Conservation (phyloP, 2,797 vertebrate species). For the Halcyon chelicuti region DNA sequence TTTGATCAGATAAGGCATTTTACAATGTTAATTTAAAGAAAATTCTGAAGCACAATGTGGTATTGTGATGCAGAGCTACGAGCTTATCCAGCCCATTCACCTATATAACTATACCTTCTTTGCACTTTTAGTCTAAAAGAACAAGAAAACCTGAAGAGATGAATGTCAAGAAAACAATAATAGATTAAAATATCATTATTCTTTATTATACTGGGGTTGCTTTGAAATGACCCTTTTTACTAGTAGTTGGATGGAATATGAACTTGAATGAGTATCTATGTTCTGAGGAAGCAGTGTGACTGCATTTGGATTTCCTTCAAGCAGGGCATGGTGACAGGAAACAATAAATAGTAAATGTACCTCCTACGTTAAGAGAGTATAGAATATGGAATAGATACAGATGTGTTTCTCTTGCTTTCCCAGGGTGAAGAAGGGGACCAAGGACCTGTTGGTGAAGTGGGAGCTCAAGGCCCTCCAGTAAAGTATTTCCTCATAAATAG, state of each 20-base stretch:
- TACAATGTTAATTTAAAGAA: background rate
- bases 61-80: background rate
- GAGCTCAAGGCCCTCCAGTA: constrained; percentile 91
- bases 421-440: constrained; percentile 97
- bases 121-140: background rate
- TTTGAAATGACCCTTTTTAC: background rate
- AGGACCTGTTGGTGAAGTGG: constrained; percentile 88
- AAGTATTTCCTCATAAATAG: constrained; percentile 79
- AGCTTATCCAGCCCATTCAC: background rate
- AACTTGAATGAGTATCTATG: background rate
- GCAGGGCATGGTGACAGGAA: background rate
- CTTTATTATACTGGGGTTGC: background rate
- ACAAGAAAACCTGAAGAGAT: background rate
- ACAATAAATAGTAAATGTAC: background rate
- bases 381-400: background rate
- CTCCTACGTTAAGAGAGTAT: background rate
- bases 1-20: background rate
- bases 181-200: background rate
- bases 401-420: background rate
- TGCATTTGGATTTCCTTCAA: background rate
- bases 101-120: background rate
- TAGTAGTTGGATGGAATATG: background rate
- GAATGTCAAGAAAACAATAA: background rate
- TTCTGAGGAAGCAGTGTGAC: background rate
- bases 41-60: background rate